These are phyloP conservation scores for Phlogophora meticulosa DNA, from an alignment of 2,888 invertebrate genomes.

Conservation along the genomic window DNA sequence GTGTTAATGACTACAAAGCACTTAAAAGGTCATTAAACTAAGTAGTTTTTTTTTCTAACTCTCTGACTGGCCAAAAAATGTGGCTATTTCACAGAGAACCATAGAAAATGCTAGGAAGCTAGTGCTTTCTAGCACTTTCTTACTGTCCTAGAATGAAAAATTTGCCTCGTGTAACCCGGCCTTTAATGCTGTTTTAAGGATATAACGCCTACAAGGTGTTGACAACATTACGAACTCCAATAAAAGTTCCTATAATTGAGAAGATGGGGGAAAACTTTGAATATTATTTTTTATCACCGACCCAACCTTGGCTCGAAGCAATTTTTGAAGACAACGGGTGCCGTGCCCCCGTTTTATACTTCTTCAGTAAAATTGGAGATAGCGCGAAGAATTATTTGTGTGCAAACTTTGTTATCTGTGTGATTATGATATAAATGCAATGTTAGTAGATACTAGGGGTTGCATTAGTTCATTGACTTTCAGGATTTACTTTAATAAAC, in stretches of 20 bases:
- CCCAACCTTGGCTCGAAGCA: conserved; percentile 49
- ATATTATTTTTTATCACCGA: conserved; percentile 59
- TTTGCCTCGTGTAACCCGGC: too few species aligned
- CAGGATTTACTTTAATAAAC: not conserved
- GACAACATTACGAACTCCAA: conserved; percentile 57
- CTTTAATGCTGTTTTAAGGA: conserved; percentile 40
- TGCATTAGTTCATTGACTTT: conserved; percentile 7
- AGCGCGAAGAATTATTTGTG: conserved; percentile 46
- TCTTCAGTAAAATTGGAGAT: conserved; percentile 53
- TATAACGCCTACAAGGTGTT: conserved; percentile 49
- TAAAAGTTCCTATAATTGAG: conserved; percentile 59
- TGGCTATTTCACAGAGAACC: too few species aligned
- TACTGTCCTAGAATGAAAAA: too few species aligned
- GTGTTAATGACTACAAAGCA: too few species aligned
- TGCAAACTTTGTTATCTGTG: conserved; percentile 40
- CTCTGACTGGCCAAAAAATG: too few species aligned
- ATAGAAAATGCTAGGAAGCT: too few species aligned
- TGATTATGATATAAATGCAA: conserved; percentile 20
- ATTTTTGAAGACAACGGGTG: conserved; percentile 53
- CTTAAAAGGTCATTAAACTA: too few species aligned
- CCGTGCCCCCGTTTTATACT: conserved; percentile 36
- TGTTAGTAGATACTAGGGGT: not conserved
- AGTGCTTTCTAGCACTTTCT: too few species aligned
- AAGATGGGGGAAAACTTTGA: conserved; percentile 51
- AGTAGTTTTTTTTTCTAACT: too few species aligned